Conservation (phyloP, 2,113 vertebrate genomes). For the Phocoena phocoena region DNA sequence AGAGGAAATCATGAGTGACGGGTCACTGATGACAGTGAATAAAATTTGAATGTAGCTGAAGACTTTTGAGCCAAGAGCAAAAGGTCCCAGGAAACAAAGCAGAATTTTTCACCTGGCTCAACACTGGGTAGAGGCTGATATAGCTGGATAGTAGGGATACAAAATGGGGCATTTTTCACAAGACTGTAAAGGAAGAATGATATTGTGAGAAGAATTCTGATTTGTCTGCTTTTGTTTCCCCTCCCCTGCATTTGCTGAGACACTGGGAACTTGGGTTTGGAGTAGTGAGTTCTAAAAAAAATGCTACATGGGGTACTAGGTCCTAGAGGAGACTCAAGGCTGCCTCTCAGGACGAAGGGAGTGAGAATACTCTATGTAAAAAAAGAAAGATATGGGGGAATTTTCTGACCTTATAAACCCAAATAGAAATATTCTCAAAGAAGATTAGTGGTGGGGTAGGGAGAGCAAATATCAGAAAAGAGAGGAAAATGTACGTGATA, state of each 20-base stretch:
- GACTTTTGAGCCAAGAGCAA: neutral
- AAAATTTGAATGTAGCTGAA: neutral
- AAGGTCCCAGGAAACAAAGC: neutral
- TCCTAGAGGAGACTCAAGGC: neutral
- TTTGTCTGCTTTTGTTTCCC: neutral
- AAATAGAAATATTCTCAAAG: neutral
- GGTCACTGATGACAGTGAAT: neutral
- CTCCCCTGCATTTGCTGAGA: neutral
- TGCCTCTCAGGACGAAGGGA: neutral
- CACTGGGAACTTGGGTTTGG: neutral
- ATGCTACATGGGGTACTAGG: accelerated
- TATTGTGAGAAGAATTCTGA: neutral
- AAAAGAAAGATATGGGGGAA: neutral
- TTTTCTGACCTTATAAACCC: neutral
- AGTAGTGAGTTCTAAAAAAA: neutral
- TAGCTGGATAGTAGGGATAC: neutral
- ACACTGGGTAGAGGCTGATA: neutral
- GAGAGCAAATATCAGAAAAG: neutral
- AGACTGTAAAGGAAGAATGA: neutral
- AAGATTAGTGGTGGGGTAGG: neutral
- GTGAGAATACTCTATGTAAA: neutral
- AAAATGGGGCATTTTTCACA: neutral
- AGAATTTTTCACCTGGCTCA: neutral
- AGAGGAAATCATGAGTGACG: neutral
- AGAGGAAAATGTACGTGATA: neutral